Evolutionary conservation across 1,140 invertebrate genomes (phyloP).

Genomic region (Cyclina sinensis): DNA sequence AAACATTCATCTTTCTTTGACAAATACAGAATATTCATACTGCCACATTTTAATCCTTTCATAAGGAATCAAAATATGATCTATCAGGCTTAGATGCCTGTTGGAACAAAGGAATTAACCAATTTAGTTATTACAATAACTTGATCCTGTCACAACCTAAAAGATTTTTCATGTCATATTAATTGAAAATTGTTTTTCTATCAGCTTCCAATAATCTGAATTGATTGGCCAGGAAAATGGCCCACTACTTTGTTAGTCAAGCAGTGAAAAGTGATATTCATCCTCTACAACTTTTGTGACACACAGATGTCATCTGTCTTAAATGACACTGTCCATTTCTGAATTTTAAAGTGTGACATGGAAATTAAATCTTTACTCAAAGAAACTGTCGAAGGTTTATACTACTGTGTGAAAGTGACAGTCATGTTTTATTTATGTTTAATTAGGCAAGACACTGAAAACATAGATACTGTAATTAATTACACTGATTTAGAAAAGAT

Average conservation of each 20-base stretch:
- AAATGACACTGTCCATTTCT: neutral
- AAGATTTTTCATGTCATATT: constrained; percentile 53
- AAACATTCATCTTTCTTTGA: neutral
- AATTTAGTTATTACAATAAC: constrained; percentile 26
- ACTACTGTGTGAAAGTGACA: too few species aligned
- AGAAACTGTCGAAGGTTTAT: too few species aligned
- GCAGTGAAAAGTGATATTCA: constrained; percentile 23
- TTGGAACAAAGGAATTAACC: neutral
- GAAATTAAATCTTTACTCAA: too few species aligned
- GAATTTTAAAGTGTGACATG: too few species aligned
- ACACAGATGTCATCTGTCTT: constrained; percentile 19
- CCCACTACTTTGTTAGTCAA: neutral
- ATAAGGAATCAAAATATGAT: neutral
- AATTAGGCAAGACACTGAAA: too few species aligned
- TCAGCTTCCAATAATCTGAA: constrained; percentile 6
- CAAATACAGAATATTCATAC: neutral
- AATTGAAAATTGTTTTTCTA: constrained; percentile 40
- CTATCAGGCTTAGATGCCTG: neutral
- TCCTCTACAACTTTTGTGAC: neutral
- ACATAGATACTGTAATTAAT: too few species aligned
- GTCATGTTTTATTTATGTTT: too few species aligned
- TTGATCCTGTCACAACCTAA: constrained; percentile 23
- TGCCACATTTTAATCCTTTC: neutral
- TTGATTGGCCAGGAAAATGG: constrained; percentile 6
- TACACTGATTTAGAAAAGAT: too few species aligned